Percentiles rank a stretch among this genome's conserved stretches.
phyloP scores from a whole-genome alignment of 1,140 invertebrate genomes.

The Olivierus martensii region DNA sequence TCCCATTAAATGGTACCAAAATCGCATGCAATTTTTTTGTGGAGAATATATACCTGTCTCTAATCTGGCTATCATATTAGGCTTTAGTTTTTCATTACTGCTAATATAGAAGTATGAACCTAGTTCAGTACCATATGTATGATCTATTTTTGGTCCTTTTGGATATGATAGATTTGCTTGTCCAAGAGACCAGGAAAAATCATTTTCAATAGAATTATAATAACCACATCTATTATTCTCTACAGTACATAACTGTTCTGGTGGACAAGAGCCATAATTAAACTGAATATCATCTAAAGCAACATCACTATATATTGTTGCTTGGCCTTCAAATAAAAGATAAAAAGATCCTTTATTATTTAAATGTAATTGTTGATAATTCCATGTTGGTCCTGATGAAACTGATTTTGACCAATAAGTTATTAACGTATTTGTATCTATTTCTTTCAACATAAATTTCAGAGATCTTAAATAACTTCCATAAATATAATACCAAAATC shows the following conservation, averaged over 20 bases:
- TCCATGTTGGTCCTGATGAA: constrained; percentile 17
- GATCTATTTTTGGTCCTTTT: constrained; percentile 20
- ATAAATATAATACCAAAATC: constrained; percentile 17
- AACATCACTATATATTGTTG: constrained; percentile 7
- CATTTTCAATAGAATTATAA: constrained; percentile 4
- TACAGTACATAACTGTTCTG: constrained; percentile 15
- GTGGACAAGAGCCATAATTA: constrained; percentile 9
- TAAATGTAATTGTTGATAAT: constrained; percentile 12
- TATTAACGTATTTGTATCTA: background rate
- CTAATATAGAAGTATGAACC: constrained; percentile 21
- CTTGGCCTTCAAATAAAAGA: constrained; percentile 6
- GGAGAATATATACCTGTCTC: constrained; percentile 9
- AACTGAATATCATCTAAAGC: constrained; percentile 17
- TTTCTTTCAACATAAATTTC: background rate
- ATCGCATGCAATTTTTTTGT: constrained; percentile 17
- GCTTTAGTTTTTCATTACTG: background rate
- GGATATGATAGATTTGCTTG: background rate
- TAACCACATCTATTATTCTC: constrained; percentile 15
- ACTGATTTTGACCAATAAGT: constrained; percentile 4
- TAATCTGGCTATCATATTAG: constrained; percentile 7
- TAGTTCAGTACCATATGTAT: constrained; percentile 15
- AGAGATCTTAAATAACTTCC: background rate
- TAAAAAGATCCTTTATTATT: background rate
- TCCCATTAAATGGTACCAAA: constrained; percentile 22
- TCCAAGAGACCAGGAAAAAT: constrained; percentile 9